phyloP scores from a whole-genome alignment of 1,140 invertebrate species.

The Magallana ariakensis region DNA sequence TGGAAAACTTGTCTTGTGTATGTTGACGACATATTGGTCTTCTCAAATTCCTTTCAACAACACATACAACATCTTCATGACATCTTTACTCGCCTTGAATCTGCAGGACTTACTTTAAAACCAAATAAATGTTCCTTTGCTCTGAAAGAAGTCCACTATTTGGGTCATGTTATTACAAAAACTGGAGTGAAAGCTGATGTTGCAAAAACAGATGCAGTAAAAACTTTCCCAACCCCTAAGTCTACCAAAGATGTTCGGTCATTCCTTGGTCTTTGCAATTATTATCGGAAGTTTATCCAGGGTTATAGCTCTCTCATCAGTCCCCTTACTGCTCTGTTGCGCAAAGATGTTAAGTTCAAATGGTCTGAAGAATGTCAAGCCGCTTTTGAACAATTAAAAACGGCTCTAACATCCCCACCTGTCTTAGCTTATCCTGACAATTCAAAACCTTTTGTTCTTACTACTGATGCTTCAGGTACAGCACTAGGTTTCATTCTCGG shows the following conservation, averaged over 20 bases:
- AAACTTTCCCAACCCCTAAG: no score
- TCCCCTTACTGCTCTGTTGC: slow-evolving; percentile 44
- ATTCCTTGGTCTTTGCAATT: slow-evolving; percentile 66
- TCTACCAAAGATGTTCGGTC: no score
- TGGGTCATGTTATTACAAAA: slow-evolving; percentile 33
- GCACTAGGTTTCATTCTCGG: slow-evolving; percentile 50
- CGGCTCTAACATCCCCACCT: slow-evolving; percentile 42
- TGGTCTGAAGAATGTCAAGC: slow-evolving; percentile 51
- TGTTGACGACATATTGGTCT: slow-evolving; percentile 54
- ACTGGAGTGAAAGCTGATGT: slow-evolving; percentile 53
- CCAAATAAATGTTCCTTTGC: no score
- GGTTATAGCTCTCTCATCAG: slow-evolving; percentile 40
- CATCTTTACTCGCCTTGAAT: no score
- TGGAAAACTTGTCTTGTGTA: no score
- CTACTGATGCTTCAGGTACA: slow-evolving; percentile 53
- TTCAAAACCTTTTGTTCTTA: slow-evolving; percentile 53
- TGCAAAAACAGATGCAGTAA: slow-evolving; percentile 44
- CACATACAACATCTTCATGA: slow-evolving; percentile 42
- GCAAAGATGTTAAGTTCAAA: slow-evolving; percentile 54
- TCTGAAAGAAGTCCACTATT: no score
- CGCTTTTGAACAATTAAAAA: slow-evolving; percentile 55
- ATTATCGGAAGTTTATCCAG: slow-evolving; percentile 73
- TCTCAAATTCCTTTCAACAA: slow-evolving; percentile 47
- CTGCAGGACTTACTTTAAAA: no score
- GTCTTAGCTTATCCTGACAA: no score